Base-by-base conservation (phyloP, 1,140 invertebrate genomes). In the Sarcophaga peregrina region DNA sequence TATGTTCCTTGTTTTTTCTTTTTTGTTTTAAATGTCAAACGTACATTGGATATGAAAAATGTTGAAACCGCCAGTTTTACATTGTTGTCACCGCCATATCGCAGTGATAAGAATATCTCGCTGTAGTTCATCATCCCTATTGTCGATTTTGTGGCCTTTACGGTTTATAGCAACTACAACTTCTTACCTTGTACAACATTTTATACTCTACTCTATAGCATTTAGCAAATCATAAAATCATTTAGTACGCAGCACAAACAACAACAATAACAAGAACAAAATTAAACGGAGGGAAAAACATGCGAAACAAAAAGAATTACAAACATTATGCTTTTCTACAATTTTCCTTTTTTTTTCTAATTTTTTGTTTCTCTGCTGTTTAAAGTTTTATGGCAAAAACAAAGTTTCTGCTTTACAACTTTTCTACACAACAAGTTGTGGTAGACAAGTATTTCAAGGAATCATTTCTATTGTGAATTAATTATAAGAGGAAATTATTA, bases 121-220 rank as follows among this genome's bases (percentile, higher is more conserved):
- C 25, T 52, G 47, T 78, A 78, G 47, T 78, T 78, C 75, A 50
- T 78, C 75, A 11, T 76, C 74, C 47, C 48, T 17, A 78, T 78
- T 78, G 47, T 50, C 75, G 75, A 78, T 78, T 75, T 78, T 78
- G 75, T 78, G 75, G 75, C 75, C 75, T 78, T 78, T 52, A 78
- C 47, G 47, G 47, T 78, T 48, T 25, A 68, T 20, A 68, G n/a
- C 20, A 20, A 68, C 62, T 68, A 13, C 54, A n/a, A 7, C 54
- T 13, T 58, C 54, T 68, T 25, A 20, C 62, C 17, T 68, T 68
- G 62, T 68, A 68, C 62, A 37, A 2, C 1, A 37, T 37, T 37
- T 37, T n/a, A 68, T 68, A 68, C 17, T 68, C 62, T 68, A 25
- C 62, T 68, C 62, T 68, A 25, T 17, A 68, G 62, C 62, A n/a